A percentile compares a stretch with the other conserved stretches of the same genome.
These are phyloP conservation scores for Meda fulgida DNA, from an alignment of 2,797 vertebrate genomes.

Conservation along the genomic window DNA sequence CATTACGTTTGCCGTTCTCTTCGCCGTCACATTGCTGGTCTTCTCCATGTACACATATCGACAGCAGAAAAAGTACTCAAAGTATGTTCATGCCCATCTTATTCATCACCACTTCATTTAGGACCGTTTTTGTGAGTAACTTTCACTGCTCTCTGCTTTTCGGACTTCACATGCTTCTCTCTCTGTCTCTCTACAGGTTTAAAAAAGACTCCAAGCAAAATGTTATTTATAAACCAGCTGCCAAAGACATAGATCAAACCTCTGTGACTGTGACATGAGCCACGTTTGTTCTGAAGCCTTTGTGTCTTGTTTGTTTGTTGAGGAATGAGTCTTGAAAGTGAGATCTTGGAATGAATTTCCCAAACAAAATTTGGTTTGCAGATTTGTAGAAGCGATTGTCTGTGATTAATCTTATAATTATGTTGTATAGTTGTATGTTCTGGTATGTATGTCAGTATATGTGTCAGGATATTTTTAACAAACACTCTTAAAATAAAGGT, in stretches of 20 bases:
- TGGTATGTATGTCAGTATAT: background rate
- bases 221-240: constrained; percentile 68
- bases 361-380: background rate
- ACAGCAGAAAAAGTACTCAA: constrained; percentile 61
- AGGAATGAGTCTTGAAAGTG: background rate
- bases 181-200: constrained; percentile 55
- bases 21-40: constrained; percentile 62
- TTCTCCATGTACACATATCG: constrained; percentile 61
- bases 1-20: constrained; percentile 65
- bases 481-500: background rate
- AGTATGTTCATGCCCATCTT: constrained; percentile 52
- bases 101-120: background rate
- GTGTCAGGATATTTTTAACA: background rate
- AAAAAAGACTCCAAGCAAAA: constrained; percentile 63
- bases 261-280: background rate
- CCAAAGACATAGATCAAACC: constrained; percentile 55
- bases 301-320: background rate
- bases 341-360: background rate
- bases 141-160: background rate
- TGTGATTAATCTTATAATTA: background rate
- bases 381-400: background rate
- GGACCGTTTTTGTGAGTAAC: background rate
- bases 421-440: background rate
- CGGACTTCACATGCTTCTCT: background rate
- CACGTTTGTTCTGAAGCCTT: background rate